Conservation (phyloP, 2,113 vertebrate genomes). For the Oreotragus oreotragus region DNA sequence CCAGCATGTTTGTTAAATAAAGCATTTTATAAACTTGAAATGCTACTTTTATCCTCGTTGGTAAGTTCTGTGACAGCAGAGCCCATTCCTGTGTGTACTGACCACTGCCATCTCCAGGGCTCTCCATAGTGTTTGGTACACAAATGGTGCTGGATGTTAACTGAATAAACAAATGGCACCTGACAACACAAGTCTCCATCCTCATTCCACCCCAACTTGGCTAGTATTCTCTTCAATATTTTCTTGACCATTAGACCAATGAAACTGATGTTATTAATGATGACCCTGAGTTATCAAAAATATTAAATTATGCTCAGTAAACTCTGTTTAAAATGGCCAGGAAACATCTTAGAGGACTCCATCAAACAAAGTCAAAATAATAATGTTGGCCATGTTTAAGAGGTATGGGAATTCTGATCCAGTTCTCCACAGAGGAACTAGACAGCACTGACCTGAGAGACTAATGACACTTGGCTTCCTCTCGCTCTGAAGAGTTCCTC, state of each 20-base stretch:
- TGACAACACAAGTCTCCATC: background rate
- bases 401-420: background rate
- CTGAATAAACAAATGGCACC: background rate
- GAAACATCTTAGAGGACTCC: background rate
- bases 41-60: constrained; percentile 1
- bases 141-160: background rate
- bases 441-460: background rate
- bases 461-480: background rate
- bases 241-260: constrained; percentile 7
- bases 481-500: background rate
- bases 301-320: background rate
- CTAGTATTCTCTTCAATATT: constrained; percentile 7
- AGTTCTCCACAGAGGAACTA: background rate
- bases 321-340: background rate
- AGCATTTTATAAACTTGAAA: constrained; percentile 24
- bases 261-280: constrained; percentile 25
- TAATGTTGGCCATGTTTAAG: background rate
- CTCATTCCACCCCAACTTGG: background rate
- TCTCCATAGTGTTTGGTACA: background rate
- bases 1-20: constrained; percentile 16
- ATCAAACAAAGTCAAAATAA: constrained; percentile 37
- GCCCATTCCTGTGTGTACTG: background rate
- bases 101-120: background rate
- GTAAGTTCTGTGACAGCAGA: background rate
- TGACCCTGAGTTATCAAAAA: constrained; percentile 11